phyloP scores from a whole-genome alignment of 2,888 invertebrate genomes.

The Cephus runcator region DNA sequence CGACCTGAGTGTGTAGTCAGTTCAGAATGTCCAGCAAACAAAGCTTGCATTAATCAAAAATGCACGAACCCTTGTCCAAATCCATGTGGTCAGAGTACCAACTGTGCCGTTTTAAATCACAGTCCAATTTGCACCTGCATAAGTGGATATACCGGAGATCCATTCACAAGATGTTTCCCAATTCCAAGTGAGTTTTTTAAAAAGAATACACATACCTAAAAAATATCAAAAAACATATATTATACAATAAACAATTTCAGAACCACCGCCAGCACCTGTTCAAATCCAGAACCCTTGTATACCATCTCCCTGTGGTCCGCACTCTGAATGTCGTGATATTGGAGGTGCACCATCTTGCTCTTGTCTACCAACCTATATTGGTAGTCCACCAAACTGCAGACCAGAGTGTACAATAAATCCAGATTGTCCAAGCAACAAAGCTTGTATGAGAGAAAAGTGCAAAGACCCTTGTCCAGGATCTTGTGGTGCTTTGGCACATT shows the following conservation, averaged over 20 bases:
- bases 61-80: conserved; percentile 64
- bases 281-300: conserved; percentile 65
- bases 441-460: conserved; percentile 82
- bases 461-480: conserved; percentile 85
- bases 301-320: conserved; percentile 72
- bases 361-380: conserved; percentile 64
- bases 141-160: conserved; percentile 75
- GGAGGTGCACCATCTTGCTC: conserved; percentile 69
- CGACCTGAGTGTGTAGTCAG: conserved; percentile 66
- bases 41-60: conserved; percentile 65
- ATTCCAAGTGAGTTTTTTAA: conserved; percentile 54
- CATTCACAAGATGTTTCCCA: conserved; percentile 78
- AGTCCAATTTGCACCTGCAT: conserved; percentile 67
- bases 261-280: conserved; percentile 32
- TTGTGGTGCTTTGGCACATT: conserved; percentile 75
- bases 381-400: conserved; percentile 73
- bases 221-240: neutral
- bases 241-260: neutral
- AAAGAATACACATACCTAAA: neutral
- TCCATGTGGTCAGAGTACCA: conserved; percentile 65
- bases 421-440: conserved; percentile 79
- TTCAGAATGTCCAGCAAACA: conserved; percentile 70
- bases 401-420: conserved; percentile 79
- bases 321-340: conserved; percentile 68
- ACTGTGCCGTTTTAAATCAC: conserved; percentile 66